Percentiles rank a stretch among this genome's conserved stretches.
These are phyloP conservation scores for Heterochromis multidens DNA, from an alignment of 2,113 vertebrate species.

Conservation along the genomic window DNA sequence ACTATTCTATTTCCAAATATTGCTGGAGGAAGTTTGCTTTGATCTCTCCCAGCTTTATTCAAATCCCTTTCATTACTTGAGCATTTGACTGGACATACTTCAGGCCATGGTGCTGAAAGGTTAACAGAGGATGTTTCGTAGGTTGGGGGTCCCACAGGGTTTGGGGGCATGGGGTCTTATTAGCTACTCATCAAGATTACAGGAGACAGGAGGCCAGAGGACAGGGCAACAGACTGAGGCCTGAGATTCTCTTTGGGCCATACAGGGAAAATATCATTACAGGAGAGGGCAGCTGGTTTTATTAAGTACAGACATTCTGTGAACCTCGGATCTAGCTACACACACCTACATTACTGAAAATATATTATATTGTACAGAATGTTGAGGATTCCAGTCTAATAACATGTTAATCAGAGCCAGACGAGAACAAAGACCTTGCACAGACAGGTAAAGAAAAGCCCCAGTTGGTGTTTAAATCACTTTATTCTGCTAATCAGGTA, in stretches of 20 bases:
- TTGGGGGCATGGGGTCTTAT: slow-evolving; percentile 22
- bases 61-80: slow-evolving; percentile 68
- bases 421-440: neutral
- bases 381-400: neutral
- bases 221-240: slow-evolving; percentile 19
- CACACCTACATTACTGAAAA: neutral
- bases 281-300: slow-evolving; percentile 2
- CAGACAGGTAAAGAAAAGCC: neutral
- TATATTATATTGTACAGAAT: neutral
- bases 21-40: slow-evolving; percentile 37
- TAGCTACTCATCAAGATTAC: slow-evolving; percentile 56
- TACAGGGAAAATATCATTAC: slow-evolving; percentile 43
- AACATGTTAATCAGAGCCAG: neutral
- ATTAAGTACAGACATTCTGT: neutral
- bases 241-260: slow-evolving; percentile 18
- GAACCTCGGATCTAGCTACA: neutral
- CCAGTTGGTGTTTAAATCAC: slow-evolving; percentile 23
- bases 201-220: slow-evolving; percentile 11
- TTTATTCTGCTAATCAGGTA: slow-evolving; percentile 44
- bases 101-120: slow-evolving; percentile 30
- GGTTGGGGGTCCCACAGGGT: neutral
- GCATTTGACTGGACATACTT: slow-evolving; percentile 44
- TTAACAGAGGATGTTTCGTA: slow-evolving; percentile 40
- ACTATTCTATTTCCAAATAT: slow-evolving; percentile 42
- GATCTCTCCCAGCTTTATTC: slow-evolving; percentile 28